These are phyloP conservation scores for Pituophis catenifer DNA, from an alignment of 2,113 vertebrate species.

Conservation along the genomic window DNA sequence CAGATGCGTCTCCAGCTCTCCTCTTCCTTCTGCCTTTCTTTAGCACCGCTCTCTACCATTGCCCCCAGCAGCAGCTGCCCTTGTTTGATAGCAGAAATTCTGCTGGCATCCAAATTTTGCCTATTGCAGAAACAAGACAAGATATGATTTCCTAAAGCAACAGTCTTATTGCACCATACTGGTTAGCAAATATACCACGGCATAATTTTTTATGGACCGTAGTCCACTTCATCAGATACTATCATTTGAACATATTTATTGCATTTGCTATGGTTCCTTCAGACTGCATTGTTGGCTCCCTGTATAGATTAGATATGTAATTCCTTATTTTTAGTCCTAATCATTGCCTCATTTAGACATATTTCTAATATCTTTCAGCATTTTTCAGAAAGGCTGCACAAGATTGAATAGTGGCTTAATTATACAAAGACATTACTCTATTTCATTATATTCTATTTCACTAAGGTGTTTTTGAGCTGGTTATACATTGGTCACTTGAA, in stretches of 20 bases:
- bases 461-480: not conserved
- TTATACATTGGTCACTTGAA: not conserved
- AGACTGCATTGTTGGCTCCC: not conserved
- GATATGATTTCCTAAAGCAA: not conserved
- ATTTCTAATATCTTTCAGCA: not conserved
- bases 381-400: not conserved
- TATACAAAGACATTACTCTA: not conserved
- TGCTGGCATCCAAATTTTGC: not conserved
- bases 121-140: not conserved
- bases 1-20: not conserved
- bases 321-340: not conserved
- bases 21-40: not conserved
- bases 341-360: not conserved
- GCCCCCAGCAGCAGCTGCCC: not conserved
- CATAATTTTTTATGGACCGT: not conserved
- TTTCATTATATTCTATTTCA: not conserved
- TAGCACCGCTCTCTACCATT: not conserved
- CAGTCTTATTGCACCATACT: not conserved
- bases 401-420: not conserved
- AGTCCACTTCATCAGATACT: not conserved
- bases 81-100: not conserved
- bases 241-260: not conserved
- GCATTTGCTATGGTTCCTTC: not conserved
- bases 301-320: not conserved
- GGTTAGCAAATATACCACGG: not conserved